Evolutionary conservation across 1,140 invertebrate species (phyloP).

Genomic region (Drosophila auraria): DNA sequence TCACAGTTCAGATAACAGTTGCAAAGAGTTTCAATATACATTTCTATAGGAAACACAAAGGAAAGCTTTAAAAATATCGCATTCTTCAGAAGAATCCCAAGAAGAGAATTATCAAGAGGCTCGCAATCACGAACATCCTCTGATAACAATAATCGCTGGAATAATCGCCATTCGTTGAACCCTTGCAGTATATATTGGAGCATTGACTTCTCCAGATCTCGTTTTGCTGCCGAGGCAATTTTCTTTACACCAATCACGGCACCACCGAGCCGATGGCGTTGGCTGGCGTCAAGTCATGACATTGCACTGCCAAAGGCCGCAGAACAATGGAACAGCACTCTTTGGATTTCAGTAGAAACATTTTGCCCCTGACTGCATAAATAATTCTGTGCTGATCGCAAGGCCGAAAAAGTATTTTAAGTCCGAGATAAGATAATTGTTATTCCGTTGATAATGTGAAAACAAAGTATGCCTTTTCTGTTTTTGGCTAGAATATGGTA

Average conservation of each 20-base stretch:
- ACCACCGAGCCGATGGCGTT: constrained; percentile 6
- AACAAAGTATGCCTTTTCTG: neutral
- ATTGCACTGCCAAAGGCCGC: constrained; percentile 36
- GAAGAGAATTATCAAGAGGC: constrained; percentile 11
- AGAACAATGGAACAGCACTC: constrained; percentile 29
- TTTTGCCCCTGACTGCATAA: constrained; percentile 33
- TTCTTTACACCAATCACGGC: constrained; percentile 45
- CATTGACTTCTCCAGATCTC: constrained; percentile 36
- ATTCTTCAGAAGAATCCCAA: neutral
- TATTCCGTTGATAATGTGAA: neutral
- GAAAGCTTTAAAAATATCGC: neutral
- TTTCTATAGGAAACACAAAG: too few relatives aligned
- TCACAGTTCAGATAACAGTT: too few relatives aligned
- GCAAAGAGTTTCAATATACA: neutral
- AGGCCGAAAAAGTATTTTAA: constrained; percentile 25
- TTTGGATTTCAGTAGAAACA: constrained; percentile 23
- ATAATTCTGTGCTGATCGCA: constrained; percentile 23
- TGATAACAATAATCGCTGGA: constrained; percentile 33
- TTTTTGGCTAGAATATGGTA: constrained; percentile 2
- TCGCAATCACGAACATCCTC: constrained; percentile 15
- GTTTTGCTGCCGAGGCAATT: constrained; percentile 30
- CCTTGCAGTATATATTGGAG: constrained; percentile 17
- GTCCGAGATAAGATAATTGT: constrained; percentile 36
- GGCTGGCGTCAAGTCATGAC: constrained; percentile 38
- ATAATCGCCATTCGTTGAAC: constrained; percentile 44